Conservation (phyloP, 1,140 invertebrate species). For the Phymorhynchus buccinoides region DNA sequence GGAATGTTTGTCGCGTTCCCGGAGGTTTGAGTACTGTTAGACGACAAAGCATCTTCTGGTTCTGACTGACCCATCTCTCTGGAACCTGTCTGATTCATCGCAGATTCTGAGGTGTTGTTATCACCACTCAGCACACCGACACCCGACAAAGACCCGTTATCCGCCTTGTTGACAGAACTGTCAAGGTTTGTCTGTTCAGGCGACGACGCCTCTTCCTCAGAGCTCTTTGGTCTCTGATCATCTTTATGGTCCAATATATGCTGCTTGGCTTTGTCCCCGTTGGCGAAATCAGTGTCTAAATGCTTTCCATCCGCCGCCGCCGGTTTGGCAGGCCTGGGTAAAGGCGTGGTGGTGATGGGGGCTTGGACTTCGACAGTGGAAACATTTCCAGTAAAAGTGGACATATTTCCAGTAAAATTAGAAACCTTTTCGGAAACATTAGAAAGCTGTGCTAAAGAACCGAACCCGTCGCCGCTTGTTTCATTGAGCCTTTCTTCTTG, state of each 20-base stretch:
- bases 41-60: not conserved
- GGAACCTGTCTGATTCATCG: not conserved
- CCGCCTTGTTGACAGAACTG: not conserved
- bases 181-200: not conserved
- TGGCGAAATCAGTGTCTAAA: conserved; percentile 36
- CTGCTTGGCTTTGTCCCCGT: conserved; percentile 38
- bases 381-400: too few species aligned
- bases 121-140: not conserved
- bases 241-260: conserved; percentile 25
- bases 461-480: not conserved
- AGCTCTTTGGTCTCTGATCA: not conserved
- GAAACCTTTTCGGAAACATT: not conserved
- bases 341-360: conserved; percentile 32
- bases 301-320: conserved; percentile 41
- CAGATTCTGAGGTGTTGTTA: not conserved
- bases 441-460: not conserved
- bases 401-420: not conserved
- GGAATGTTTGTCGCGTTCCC: not conserved
- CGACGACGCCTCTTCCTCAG: too few species aligned
- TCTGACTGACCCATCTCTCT: not conserved
- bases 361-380: too few species aligned
- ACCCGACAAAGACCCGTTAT: not conserved
- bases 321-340: conserved; percentile 41
- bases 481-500: too few species aligned
- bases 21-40: not conserved